Conservation (phyloP, 2,888 invertebrate genomes). For the Orchesella flavescens region DNA sequence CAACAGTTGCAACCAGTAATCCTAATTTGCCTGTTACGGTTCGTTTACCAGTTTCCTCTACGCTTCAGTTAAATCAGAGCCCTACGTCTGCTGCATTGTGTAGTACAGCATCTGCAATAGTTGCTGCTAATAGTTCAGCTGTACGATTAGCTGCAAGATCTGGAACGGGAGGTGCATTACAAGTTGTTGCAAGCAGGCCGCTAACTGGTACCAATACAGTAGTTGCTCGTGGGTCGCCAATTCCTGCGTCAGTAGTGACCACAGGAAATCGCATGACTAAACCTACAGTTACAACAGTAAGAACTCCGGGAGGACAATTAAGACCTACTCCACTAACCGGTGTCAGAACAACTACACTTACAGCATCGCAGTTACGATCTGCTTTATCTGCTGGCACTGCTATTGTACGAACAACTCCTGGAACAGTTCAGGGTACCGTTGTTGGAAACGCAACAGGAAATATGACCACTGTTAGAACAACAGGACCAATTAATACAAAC, state of each 20-base stretch:
- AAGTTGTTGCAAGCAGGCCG: slow-evolving; percentile 61
- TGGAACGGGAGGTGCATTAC: slow-evolving; percentile 44
- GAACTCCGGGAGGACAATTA: slow-evolving; percentile 31
- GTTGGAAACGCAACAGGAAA: slow-evolving; percentile 31
- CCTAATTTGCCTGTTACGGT: slow-evolving; percentile 67
- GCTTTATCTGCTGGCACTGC: slow-evolving; percentile 58
- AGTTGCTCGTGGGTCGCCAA: slow-evolving; percentile 63
- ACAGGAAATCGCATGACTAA: slow-evolving; percentile 57
- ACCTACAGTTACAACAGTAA: slow-evolving; percentile 39
- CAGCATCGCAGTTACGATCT: slow-evolving; percentile 66
- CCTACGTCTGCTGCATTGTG: slow-evolving; percentile 64
- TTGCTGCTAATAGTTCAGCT: slow-evolving; percentile 63
- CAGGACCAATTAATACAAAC: slow-evolving; percentile 31
- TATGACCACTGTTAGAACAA: slow-evolving; percentile 40
- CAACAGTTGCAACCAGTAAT: slow-evolving; percentile 23
- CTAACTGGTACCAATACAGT: slow-evolving; percentile 60
- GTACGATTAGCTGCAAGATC: slow-evolving; percentile 53
- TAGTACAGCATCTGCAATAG: slow-evolving; percentile 66
- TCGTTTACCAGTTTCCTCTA: slow-evolving; percentile 65
- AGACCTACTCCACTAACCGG: slow-evolving; percentile 22
- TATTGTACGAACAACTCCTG: slow-evolving; percentile 39
- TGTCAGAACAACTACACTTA: slow-evolving; percentile 60
- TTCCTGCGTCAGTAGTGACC: slow-evolving; percentile 59
- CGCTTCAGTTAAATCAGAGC: slow-evolving; percentile 37
- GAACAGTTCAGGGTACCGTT: slow-evolving; percentile 23